phyloP scores from a whole-genome alignment of 1,140 invertebrate species.

The Aphis craccivora region DNA sequence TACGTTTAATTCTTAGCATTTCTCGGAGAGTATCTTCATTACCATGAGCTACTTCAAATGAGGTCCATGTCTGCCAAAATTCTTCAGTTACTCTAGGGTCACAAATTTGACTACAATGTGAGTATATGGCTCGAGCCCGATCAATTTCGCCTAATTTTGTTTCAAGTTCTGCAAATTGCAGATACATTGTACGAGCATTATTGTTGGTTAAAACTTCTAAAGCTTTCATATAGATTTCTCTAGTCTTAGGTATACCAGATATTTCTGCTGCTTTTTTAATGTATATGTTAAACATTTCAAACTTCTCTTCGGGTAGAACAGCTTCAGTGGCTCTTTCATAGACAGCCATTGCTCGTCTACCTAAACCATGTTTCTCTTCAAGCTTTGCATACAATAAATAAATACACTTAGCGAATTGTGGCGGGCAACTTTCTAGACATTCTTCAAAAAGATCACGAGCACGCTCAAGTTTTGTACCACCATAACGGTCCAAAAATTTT shows the following conservation, averaged over 20 bases:
- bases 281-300: constrained; percentile 99
- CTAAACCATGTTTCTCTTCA: constrained; percentile 97
- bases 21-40: constrained; percentile 99
- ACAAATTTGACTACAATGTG: constrained; percentile 98
- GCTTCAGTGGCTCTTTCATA: constrained; percentile 94
- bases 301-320: constrained; percentile 91
- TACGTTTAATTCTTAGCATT: constrained; percentile 97
- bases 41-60: constrained; percentile 99
- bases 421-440: constrained; percentile 94
- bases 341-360: constrained; percentile 96
- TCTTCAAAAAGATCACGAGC: constrained; percentile 98
- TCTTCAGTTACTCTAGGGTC: constrained; percentile 92
- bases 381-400: constrained; percentile 97
- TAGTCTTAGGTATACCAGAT: constrained; percentile 94
- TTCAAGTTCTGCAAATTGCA: constrained; percentile 97
- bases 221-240: constrained; percentile 98
- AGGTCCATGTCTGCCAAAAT: constrained; percentile 99
- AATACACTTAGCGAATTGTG: constrained; percentile 93
- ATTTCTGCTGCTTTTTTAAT: constrained; percentile 98
- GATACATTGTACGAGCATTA: constrained; percentile 94
- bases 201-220: constrained; percentile 92
- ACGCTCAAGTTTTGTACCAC: constrained; percentile 94
- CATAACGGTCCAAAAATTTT: constrained; percentile 96
- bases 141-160: constrained; percentile 98
- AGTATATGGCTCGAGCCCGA: constrained; percentile 94